phyloP scores from a whole-genome alignment of 2,113 vertebrate genomes.

The Hemichromis elongatus region DNA sequence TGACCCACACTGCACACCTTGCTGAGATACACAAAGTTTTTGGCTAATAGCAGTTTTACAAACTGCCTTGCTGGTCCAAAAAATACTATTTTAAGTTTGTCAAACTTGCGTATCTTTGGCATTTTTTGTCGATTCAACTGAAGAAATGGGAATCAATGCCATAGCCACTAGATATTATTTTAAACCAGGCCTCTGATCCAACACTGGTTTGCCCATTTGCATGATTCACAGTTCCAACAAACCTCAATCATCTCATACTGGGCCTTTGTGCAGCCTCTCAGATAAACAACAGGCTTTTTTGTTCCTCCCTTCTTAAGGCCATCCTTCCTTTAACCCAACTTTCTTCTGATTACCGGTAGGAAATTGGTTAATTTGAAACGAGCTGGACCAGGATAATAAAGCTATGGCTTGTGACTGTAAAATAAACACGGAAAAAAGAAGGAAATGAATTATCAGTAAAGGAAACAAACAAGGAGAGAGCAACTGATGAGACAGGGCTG shows the following conservation, averaged over 20 bases:
- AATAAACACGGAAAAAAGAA: background rate
- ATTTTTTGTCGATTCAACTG: background rate
- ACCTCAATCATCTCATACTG: background rate
- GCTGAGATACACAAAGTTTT: background rate
- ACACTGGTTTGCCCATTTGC: background rate
- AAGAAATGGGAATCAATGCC: background rate
- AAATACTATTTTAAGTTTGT: background rate
- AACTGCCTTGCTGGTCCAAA: background rate
- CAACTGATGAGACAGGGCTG: background rate
- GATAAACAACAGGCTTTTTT: background rate
- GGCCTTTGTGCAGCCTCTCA: background rate
- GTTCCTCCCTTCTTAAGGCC: background rate
- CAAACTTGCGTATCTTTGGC: background rate
- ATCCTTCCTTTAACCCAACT: background rate
- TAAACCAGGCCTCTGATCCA: too few species aligned
- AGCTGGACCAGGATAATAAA: background rate
- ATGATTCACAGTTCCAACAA: background rate
- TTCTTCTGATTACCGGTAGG: background rate
- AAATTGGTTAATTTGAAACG: background rate
- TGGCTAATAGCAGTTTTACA: background rate
- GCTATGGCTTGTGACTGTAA: background rate
- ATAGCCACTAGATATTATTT: background rate
- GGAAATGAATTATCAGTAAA: background rate
- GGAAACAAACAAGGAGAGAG: background rate
- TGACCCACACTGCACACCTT: background rate